phyloP scores from a whole-genome alignment of 2,888 invertebrate genomes.

The Coleophora deauratella region DNA sequence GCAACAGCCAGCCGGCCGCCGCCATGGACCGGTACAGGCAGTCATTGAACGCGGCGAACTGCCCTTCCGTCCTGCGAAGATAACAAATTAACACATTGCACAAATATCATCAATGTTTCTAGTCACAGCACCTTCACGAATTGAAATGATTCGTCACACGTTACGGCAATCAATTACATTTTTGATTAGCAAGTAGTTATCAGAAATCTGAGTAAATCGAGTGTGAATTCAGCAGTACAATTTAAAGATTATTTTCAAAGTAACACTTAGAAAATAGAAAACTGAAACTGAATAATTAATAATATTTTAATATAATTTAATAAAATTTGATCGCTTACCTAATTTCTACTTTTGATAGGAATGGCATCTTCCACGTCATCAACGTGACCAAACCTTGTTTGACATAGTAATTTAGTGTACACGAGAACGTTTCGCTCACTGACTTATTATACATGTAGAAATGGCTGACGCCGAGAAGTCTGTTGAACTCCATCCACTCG shows the following conservation, averaged over 20 bases:
- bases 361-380: slow-evolving; percentile 89
- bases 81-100: too few species aligned
- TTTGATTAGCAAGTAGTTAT: too few species aligned
- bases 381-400: slow-evolving; percentile 79
- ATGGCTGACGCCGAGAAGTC: slow-evolving; percentile 86
- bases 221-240: too few species aligned
- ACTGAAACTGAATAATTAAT: too few species aligned
- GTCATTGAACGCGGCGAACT: slow-evolving; percentile 94
- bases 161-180: too few species aligned
- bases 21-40: slow-evolving; percentile 94
- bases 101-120: too few species aligned
- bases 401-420: slow-evolving; percentile 81
- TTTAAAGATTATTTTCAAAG: too few species aligned
- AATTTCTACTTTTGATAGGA: slow-evolving; percentile 91
- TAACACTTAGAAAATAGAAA: too few species aligned
- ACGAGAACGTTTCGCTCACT: slow-evolving; percentile 83
- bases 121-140: too few species aligned
- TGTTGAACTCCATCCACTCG: slow-evolving; percentile 92
- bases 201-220: too few species aligned
- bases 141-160: too few species aligned
- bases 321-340: slow-evolving; percentile 29
- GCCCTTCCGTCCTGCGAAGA: slow-evolving; percentile 84
- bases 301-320: too few species aligned
- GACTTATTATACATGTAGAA: slow-evolving; percentile 95
- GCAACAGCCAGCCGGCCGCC: slow-evolving; percentile 83